These are phyloP conservation scores for Cinara cedri DNA, from an alignment of 2,888 invertebrate genomes.

Conservation along the genomic window DNA sequence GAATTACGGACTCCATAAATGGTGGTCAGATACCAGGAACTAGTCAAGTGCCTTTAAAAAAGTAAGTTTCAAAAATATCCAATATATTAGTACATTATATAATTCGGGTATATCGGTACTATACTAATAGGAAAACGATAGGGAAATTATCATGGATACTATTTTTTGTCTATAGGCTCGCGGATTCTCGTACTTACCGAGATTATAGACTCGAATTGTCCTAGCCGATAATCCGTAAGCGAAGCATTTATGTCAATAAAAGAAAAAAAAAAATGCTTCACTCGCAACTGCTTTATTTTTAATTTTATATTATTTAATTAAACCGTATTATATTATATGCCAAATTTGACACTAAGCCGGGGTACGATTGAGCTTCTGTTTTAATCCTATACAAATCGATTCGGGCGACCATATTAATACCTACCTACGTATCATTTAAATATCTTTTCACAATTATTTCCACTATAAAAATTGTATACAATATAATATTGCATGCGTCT, in stretches of 20 bases:
- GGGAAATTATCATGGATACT: conserved; percentile 24
- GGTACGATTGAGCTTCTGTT: background rate
- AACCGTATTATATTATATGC: background rate
- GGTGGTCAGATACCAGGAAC: conserved; percentile 79
- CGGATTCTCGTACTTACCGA: conserved; percentile 61
- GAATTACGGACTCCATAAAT: conserved; percentile 91
- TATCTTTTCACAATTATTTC: background rate
- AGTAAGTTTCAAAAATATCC: conserved; percentile 72
- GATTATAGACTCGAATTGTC: conserved; percentile 61
- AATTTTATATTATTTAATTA: background rate
- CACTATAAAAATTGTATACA: too few species aligned
- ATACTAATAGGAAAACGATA: background rate
- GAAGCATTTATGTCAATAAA: conserved; percentile 36
- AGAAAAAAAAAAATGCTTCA: conserved; percentile 35
- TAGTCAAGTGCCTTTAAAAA: conserved; percentile 98
- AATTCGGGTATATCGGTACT: background rate
- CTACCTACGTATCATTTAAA: background rate
- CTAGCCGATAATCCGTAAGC: conserved; percentile 54
- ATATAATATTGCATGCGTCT: conserved; percentile 33
- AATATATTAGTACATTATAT: background rate
- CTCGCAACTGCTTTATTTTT: conserved; percentile 44
- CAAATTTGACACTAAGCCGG: background rate
- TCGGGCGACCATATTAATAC: background rate
- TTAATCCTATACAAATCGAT: background rate
- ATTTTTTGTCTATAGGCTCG: conserved; percentile 60